Conservation (phyloP, 2,888 invertebrate species). For the Allacma fusca region DNA sequence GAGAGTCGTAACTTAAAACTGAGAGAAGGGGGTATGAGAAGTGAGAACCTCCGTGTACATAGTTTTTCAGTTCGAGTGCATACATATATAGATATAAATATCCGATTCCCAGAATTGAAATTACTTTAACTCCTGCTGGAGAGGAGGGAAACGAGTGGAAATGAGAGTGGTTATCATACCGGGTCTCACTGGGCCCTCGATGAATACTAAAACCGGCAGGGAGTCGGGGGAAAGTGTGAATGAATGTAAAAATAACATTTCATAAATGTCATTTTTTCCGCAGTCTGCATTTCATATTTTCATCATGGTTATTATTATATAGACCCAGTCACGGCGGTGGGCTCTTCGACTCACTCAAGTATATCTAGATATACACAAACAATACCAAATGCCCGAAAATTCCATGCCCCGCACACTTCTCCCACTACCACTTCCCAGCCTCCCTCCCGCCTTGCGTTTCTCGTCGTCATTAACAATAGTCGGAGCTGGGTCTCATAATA, state of each 20-base stretch:
- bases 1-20: not conserved
- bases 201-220: not conserved
- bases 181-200: not conserved
- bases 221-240: conserved; percentile 3
- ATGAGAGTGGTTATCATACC: not conserved
- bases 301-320: no score
- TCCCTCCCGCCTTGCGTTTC: not conserved
- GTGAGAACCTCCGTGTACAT: not conserved
- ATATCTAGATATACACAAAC: no score
- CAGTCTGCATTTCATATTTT: conserved; percentile 1
- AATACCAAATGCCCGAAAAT: no score
- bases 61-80: no score
- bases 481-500: not conserved
- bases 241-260: not conserved
- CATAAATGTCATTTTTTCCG: conserved; percentile 8
- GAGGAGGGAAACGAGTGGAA: not conserved
- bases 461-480: not conserved
- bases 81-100: no score
- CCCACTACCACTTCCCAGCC: no score
- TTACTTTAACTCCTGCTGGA: not conserved
- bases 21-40: not conserved
- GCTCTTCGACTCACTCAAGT: no score
- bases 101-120: no score
- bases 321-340: no score
- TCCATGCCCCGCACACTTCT: no score